These are phyloP conservation scores for Papilio elwesi DNA, from an alignment of 2,888 invertebrate species.

Conservation along the genomic window DNA sequence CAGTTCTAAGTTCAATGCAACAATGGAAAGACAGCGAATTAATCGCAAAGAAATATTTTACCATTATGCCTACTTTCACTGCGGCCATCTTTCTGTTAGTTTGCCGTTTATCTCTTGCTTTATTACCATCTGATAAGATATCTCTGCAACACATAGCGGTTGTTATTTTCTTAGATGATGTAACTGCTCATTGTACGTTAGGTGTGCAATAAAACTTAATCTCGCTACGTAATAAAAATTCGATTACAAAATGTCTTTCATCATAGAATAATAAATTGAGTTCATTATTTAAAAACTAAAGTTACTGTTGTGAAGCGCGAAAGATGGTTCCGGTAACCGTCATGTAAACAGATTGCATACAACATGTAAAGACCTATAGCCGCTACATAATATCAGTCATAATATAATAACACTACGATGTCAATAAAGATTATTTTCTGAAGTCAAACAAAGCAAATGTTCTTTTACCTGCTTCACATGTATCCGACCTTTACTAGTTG, in stretches of 20 bases:
- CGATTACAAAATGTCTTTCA: neutral
- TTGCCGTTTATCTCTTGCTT: neutral
- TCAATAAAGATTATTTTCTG: neutral
- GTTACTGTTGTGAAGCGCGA: neutral
- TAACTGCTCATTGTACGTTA: neutral
- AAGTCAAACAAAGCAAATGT: neutral
- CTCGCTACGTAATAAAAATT: conserved; percentile 7
- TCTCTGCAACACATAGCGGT: neutral
- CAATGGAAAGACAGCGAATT: neutral
- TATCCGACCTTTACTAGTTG: neutral
- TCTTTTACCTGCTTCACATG: neutral
- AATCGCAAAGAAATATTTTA: conserved; percentile 8
- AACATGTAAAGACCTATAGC: neutral
- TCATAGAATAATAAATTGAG: conserved; percentile 7
- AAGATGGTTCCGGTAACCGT: neutral
- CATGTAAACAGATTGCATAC: neutral
- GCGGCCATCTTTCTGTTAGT: conserved; percentile 18
- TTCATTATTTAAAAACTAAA: neutral
- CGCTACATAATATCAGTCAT: neutral
- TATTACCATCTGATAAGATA: conserved; percentile 9
- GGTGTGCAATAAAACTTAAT: conserved; percentile 2
- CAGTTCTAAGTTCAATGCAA: neutral
- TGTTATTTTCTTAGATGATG: neutral
- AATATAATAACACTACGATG: neutral
- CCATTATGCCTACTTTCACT: conserved; percentile 10